phyloP scores from a whole-genome alignment of 2,113 vertebrate genomes.

The Micromys minutus region DNA sequence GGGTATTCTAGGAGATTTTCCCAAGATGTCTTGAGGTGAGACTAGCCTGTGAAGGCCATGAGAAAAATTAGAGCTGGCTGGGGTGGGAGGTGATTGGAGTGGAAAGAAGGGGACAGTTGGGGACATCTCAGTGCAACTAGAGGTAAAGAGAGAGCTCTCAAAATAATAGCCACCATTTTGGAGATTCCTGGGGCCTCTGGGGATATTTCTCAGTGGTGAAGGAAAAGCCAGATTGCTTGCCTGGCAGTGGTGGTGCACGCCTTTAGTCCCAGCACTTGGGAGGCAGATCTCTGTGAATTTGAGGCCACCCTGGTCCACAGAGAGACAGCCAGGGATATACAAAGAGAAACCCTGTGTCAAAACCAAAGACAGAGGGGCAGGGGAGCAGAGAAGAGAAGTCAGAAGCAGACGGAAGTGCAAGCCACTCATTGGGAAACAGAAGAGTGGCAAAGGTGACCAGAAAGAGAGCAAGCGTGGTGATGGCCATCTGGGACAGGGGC shows the following conservation, averaged over 20 bases:
- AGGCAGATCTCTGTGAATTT: neutral
- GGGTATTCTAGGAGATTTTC: neutral
- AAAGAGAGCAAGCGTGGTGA: fast-evolving
- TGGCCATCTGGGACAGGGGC: neutral
- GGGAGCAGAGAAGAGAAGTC: neutral
- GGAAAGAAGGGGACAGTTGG: neutral
- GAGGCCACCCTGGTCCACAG: neutral
- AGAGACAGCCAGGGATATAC: too few relatives aligned
- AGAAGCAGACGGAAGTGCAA: neutral
- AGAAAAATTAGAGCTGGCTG: neutral
- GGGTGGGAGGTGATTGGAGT: neutral
- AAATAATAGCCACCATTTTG: neutral
- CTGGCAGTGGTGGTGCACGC: neutral
- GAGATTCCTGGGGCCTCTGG: neutral
- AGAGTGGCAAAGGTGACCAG: neutral
- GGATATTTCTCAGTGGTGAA: neutral
- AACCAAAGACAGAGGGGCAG: neutral
- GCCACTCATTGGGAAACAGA: neutral
- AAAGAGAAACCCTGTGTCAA: neutral
- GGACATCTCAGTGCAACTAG: neutral
- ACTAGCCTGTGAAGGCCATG: neutral
- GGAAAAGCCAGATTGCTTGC: neutral
- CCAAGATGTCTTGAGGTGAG: neutral
- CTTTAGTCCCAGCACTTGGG: neutral
- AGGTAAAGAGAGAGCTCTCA: neutral